These are phyloP conservation scores for Phenganax stokvisi DNA, from an alignment of 92 coral and sea anemone genomes.

Conservation along the genomic window DNA sequence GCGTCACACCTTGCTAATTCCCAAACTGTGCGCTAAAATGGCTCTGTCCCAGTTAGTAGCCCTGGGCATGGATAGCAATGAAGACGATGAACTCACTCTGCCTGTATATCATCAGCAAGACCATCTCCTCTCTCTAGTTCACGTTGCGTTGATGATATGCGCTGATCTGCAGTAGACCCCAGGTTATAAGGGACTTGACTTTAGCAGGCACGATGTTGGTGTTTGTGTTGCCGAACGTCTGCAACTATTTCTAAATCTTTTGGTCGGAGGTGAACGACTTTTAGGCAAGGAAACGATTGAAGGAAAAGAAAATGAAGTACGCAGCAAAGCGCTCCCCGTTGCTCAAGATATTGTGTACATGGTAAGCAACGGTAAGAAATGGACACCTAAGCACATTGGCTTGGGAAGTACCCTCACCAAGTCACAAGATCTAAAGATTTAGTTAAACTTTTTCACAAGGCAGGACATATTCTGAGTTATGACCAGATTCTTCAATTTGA, in stretches of 20 bases:
- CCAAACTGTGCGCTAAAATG: neutral
- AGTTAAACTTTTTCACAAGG: too few relatives aligned
- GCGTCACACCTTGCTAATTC: neutral
- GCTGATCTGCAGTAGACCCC: slow-evolving; percentile 39
- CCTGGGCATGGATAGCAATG: too few relatives aligned
- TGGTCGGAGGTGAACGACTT: slow-evolving; percentile 23
- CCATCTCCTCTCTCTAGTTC: slow-evolving; percentile 46
- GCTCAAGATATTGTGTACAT: slow-evolving; percentile 41
- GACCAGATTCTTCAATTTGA: slow-evolving; percentile 33
- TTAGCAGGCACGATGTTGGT: slow-evolving; percentile 31
- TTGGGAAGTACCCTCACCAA: slow-evolving; percentile 55
- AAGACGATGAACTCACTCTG: neutral
- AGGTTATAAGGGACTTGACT: slow-evolving; percentile 35
- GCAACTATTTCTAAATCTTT: slow-evolving; percentile 44
- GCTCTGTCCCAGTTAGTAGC: neutral
- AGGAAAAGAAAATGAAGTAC: slow-evolving; percentile 19
- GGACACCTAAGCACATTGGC: slow-evolving; percentile 56
- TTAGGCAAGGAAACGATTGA: neutral
- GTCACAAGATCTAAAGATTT: slow-evolving; percentile 36
- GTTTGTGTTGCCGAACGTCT: slow-evolving; percentile 47
- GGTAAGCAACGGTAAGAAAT: slow-evolving; percentile 39
- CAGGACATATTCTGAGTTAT: slow-evolving; percentile 23
- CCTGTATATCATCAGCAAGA: neutral
- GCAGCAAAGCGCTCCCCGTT: slow-evolving; percentile 4
- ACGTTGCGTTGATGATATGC: slow-evolving; percentile 47